Conservation (phyloP, 2,888 invertebrate genomes). For the Gymnocheta viridis region DNA sequence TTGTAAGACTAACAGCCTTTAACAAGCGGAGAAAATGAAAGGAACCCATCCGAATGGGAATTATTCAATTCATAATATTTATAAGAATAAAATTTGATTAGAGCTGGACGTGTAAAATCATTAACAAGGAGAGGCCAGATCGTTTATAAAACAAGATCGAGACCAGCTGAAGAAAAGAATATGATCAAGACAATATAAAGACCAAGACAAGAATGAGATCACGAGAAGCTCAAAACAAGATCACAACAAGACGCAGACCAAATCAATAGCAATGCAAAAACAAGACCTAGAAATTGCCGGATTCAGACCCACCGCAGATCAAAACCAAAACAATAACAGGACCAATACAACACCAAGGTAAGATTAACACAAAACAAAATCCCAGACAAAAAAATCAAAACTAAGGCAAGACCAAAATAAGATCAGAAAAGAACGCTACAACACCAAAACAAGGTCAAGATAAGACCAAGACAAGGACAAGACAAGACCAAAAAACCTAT, state of each 20-base stretch:
- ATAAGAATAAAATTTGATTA: neutral
- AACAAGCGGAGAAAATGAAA: slow-evolving; percentile 10
- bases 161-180: neutral
- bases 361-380: neutral
- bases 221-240: neutral
- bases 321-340: neutral
- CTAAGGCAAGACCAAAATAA: neutral
- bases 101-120: neutral
- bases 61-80: neutral
- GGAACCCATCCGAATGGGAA: neutral
- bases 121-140: too few species aligned
- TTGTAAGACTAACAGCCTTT: neutral
- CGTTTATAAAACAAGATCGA: neutral
- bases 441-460: neutral
- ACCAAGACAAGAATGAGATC: neutral
- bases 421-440: neutral
- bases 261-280: too few species aligned
- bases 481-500: neutral
- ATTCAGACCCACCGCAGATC: too few species aligned
- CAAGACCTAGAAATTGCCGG: too few species aligned
- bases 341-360: neutral
- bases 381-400: neutral
- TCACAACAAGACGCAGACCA: neutral
- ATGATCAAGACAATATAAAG: neutral
- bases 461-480: neutral